Conservation (phyloP, 2,888 invertebrate species). For the Leucoma salicis region DNA sequence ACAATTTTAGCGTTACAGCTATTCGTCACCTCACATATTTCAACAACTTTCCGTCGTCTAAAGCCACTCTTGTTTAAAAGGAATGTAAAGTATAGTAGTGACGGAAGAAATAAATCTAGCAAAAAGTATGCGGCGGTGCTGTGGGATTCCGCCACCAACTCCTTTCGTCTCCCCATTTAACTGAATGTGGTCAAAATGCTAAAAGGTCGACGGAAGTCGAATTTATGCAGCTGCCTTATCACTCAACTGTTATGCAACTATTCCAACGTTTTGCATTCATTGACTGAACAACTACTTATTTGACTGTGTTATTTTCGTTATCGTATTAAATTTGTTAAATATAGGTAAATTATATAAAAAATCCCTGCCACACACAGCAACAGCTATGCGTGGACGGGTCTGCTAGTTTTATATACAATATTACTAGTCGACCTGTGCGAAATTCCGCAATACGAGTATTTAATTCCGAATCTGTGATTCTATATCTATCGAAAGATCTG, state of each 20-base stretch:
- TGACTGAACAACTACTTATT: constrained; percentile 20
- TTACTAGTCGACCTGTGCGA: too few relatives aligned
- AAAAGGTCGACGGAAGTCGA: constrained; percentile 38
- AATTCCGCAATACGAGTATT: too few relatives aligned
- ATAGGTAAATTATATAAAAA: too few relatives aligned
- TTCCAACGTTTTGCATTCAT: constrained; percentile 41
- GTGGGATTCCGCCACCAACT: constrained; percentile 32
- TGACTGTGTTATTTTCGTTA: neutral
- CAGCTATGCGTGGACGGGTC: too few relatives aligned
- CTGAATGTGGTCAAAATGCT: constrained; percentile 39
- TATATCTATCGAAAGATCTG: too few relatives aligned
- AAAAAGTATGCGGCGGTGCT: constrained; percentile 44
- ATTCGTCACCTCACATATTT: constrained; percentile 21
- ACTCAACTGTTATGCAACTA: constrained; percentile 1
- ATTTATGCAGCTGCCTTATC: constrained; percentile 8
- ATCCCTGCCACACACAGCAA: too few relatives aligned
- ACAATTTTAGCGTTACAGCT: neutral
- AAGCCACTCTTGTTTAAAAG: constrained; percentile 30
- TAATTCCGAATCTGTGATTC: too few relatives aligned
- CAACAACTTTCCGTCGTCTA: constrained; percentile 25
- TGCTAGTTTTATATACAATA: too few relatives aligned
- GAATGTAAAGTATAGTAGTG: constrained; percentile 33
- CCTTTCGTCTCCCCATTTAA: constrained; percentile 8
- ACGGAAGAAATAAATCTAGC: constrained; percentile 56
- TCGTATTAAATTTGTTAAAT: too few relatives aligned